Percentiles rank a stretch among this genome's conserved stretches.
Conservation (phyloP, 2,113 vertebrate species). For the Falco punctatus region DNA sequence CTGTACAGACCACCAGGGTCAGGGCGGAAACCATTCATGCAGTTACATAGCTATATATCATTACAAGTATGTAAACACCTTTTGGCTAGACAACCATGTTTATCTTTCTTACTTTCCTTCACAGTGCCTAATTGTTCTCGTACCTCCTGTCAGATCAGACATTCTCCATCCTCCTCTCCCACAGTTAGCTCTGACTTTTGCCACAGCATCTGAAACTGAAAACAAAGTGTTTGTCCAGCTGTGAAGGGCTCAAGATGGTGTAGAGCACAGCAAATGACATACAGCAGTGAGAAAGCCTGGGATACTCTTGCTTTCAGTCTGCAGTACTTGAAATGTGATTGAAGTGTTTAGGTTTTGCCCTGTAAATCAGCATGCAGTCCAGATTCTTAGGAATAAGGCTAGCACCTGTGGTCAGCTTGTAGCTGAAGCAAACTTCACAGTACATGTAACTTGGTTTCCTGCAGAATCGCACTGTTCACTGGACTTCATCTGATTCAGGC, state of each 20-base stretch:
- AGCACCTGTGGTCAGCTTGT: not conserved
- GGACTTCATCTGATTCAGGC: not conserved
- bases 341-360: not conserved
- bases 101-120: no score
- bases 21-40: no score
- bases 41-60: no score
- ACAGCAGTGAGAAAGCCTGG: rapidly evolving
- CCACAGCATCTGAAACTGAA: not conserved
- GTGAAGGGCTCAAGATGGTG: not conserved
- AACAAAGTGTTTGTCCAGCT: not conserved
- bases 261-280: not conserved
- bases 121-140: no score
- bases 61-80: no score
- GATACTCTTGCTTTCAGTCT: not conserved
- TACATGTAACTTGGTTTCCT: not conserved
- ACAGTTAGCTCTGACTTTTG: not conserved
- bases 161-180: no score
- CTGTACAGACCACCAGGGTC: no score
- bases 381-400: not conserved
- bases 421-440: not conserved
- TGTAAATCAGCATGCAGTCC: not conserved
- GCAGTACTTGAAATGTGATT: not conserved
- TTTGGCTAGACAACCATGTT: no score
- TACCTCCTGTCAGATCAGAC: no score
- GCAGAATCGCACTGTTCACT: not conserved